phyloP scores from a whole-genome alignment of 1,140 invertebrate genomes.

The Aphelinus atriplicis region DNA sequence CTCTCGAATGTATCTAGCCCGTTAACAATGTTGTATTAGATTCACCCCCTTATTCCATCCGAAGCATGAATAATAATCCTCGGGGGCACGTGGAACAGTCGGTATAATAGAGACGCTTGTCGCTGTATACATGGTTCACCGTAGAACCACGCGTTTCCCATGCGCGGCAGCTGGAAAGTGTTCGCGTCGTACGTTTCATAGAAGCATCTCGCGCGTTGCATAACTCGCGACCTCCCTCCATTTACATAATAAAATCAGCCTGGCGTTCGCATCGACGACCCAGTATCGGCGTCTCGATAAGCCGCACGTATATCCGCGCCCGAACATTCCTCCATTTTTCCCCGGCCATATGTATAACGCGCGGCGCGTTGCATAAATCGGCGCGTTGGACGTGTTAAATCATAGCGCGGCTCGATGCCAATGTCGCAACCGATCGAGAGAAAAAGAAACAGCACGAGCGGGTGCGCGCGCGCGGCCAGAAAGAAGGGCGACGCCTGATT shows the following conservation, averaged over 20 bases:
- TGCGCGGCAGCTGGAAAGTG: too few relatives aligned
- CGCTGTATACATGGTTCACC: too few relatives aligned
- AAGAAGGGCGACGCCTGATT: neutral
- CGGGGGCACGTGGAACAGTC: too few relatives aligned
- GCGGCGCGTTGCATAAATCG: constrained; percentile 4
- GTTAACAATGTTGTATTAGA: too few relatives aligned
- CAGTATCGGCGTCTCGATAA: too few relatives aligned
- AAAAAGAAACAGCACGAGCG: neutral
- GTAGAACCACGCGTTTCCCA: too few relatives aligned
- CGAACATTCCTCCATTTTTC: neutral
- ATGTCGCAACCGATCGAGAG: neutral
- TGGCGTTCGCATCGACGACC: neutral
- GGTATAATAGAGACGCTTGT: too few relatives aligned
- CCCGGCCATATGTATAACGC: neutral
- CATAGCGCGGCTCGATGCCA: neutral
- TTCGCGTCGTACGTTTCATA: too few relatives aligned
- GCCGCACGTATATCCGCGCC: neutral
- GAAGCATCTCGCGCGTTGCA: neutral
- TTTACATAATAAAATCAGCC: constrained; percentile 29
- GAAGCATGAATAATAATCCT: too few relatives aligned
- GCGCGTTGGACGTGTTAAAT: neutral
- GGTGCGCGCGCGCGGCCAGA: neutral
- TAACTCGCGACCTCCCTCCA: neutral
- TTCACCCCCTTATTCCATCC: too few relatives aligned
- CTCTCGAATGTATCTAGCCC: too few relatives aligned